Evolutionary conservation across 1,140 invertebrate genomes (phyloP), one percentile per base, ranked within the genome.

Genomic region (Drosophila parabipectinata): DNA sequence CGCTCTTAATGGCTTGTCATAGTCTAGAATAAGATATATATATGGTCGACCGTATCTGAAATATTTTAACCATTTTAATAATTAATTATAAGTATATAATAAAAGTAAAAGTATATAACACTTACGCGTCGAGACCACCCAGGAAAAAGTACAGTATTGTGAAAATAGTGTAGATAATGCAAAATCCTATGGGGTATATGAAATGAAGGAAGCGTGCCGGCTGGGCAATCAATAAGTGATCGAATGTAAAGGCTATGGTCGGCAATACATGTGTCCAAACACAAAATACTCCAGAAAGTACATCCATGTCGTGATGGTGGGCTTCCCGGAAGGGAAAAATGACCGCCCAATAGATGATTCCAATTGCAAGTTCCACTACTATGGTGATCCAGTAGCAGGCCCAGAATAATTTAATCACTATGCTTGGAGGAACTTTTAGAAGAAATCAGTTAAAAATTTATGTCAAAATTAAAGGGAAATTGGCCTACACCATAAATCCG

Each of bases 231-330:
- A 96, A 77, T 18, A 94, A 92, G 15, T 97, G 82, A 91, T 97
- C 96, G 1, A 95, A 41, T 1, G 96, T 72, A 92, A 97, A 96
- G 12, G 95, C 79, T 0, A 95, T 52, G 1, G 94, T 94, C 85
- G 97, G 97, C 37, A 94, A 90, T 0, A 93, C 94, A 81, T 97
- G 97, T 8, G 94, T 92, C 91, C 95, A 93, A 2, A 96, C 83
- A 76, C 96, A 96, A 4, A 15, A 63, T 0, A 61, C 1, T 5
- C 15, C 14, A 0, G 32, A 47, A 3, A 63, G 32, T 3, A 9
- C 32, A 10, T 32, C 32, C 2, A 9, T 3, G 32, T 32, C 8
- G 8, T 32, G 32, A 8, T 7, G 7, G 8, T 32, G 8, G 3
- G 8, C 8, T 10, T 32, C 1, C 7, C 39, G n/a, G 0, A 1